These are phyloP conservation scores for Murina feae DNA, from an alignment of 2,113 vertebrate genomes.

Conservation along the genomic window DNA sequence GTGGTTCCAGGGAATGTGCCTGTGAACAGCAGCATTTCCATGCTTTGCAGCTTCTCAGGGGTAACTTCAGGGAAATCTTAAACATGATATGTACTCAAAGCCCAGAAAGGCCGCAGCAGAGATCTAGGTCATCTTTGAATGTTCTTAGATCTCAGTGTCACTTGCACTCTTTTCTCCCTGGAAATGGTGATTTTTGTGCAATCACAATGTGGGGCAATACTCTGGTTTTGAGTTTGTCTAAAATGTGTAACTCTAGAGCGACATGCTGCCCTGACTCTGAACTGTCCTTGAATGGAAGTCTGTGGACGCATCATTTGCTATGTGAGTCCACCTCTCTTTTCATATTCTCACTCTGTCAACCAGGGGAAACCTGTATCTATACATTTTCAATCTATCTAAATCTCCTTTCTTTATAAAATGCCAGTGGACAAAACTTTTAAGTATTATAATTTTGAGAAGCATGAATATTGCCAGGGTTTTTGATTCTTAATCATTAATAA, in stretches of 20 bases:
- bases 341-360: background rate
- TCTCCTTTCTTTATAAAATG: background rate
- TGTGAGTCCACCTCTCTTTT: background rate
- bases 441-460: background rate
- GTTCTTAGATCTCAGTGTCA: background rate
- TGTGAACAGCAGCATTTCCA: fast-evolving
- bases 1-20: background rate
- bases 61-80: background rate
- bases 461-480: background rate
- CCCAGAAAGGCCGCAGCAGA: background rate
- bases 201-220: background rate
- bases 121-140: background rate
- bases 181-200: background rate
- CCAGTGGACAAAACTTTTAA: background rate
- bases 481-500: background rate
- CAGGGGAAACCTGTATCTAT: background rate
- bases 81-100: background rate
- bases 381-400: background rate
- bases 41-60: background rate
- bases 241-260: background rate
- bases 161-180: background rate
- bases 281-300: background rate
- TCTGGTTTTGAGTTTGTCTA: background rate
- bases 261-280: background rate
- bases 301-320: background rate